These are phyloP conservation scores for Columba janthina DNA, from an alignment of 2,113 vertebrate genomes.

Conservation along the genomic window DNA sequence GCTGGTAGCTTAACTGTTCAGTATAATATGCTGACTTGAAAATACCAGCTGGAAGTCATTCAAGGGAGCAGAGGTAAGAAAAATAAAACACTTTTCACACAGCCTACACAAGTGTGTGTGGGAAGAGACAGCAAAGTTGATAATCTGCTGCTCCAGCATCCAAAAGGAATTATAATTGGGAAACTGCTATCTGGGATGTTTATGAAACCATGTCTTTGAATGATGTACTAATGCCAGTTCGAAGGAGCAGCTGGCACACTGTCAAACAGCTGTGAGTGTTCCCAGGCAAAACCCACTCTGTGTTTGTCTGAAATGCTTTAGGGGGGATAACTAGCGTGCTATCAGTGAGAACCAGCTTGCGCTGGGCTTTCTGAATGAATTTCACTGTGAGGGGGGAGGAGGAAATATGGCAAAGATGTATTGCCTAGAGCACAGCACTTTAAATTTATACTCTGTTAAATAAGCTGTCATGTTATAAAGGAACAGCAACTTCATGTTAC, in stretches of 20 bases:
- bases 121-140: background rate
- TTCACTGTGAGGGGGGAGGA: background rate
- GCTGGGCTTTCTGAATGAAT: background rate
- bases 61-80: background rate
- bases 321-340: background rate
- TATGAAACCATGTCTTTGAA: background rate
- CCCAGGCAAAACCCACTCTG: background rate
- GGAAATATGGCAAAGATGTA: background rate
- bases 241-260: background rate
- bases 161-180: background rate
- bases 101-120: fast-evolving
- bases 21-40: background rate
- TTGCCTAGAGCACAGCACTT: background rate
- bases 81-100: background rate
- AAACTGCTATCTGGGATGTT: background rate
- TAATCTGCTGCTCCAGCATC: background rate
- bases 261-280: constrained; percentile 5
- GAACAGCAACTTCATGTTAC: background rate
- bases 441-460: background rate
- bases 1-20: background rate
- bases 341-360: background rate
- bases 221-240: background rate
- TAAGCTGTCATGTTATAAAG: background rate
- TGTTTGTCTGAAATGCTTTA: background rate
- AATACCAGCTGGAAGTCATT: background rate